A percentile compares a stretch with the other conserved stretches of the same genome.
These are phyloP conservation scores for Anolis carolinensis DNA, from an alignment of 2,113 vertebrate species.

Conservation along the genomic window DNA sequence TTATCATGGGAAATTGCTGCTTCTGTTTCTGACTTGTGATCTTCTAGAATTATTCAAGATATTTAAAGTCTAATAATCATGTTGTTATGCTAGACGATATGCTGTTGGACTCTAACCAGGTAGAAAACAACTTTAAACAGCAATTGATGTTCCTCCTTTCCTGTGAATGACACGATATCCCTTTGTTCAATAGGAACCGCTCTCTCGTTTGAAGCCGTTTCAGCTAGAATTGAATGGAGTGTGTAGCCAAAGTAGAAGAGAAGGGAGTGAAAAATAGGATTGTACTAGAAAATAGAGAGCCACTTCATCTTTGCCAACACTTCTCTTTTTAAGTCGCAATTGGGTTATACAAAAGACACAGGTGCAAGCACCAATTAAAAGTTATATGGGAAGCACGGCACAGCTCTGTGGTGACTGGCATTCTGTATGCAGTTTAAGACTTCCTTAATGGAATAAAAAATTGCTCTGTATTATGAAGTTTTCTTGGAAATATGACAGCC, in stretches of 20 bases:
- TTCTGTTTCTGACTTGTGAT: not conserved
- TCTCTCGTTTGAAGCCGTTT: conserved; percentile 45
- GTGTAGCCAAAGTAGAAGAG: conserved; percentile 45
- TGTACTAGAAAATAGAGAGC: conserved; percentile 37
- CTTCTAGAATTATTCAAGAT: not conserved
- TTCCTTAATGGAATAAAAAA: not conserved
- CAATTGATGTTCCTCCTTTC: conserved; percentile 17
- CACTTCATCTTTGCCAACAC: conserved; percentile 10
- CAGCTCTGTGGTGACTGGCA: not conserved
- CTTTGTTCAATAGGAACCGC: conserved; percentile 13
- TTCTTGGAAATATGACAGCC: not conserved
- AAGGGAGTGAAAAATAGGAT: conserved; percentile 50
- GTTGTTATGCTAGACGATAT: not conserved
- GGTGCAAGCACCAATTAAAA: conserved; percentile 38
- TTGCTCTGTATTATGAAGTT: not conserved
- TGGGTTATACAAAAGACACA: conserved; percentile 17
- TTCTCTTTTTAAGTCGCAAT: not conserved
- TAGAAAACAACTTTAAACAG: conserved; percentile 21
- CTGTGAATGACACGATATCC: conserved; percentile 1
- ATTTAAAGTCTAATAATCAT: not conserved
- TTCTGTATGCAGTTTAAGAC: not conserved
- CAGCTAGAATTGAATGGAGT: conserved; percentile 30
- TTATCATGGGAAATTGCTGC: conserved; percentile 2
- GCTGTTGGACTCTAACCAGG: not conserved
- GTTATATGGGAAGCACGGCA: conserved; percentile 16